Percentiles rank a stretch among this genome's conserved stretches.
Evolutionary conservation across 2,888 invertebrate species (phyloP).

Genomic region (Ashinkailepas kermadecensis): DNA sequence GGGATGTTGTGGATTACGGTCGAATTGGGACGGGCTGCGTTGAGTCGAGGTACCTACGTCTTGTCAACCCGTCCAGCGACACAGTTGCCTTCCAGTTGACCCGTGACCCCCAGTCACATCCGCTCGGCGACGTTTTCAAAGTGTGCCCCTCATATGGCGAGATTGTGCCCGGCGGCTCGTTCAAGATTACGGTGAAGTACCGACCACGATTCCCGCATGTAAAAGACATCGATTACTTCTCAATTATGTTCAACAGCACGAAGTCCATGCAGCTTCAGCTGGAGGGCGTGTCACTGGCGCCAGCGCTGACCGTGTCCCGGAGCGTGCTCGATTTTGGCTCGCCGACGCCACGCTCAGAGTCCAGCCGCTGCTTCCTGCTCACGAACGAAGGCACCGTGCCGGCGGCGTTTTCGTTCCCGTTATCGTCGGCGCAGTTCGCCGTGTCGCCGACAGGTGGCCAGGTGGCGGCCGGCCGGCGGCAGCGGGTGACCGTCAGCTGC

Average conservation of each 20-base stretch:
- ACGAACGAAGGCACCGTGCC: not conserved
- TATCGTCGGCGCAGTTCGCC: not conserved
- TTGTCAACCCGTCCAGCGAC: not conserved
- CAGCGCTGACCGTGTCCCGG: not conserved
- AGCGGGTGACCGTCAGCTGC: not conserved
- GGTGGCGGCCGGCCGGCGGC: not conserved
- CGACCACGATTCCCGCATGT: not conserved
- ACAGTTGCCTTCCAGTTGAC: not conserved
- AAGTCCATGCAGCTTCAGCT: not conserved
- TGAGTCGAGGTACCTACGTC: not conserved
- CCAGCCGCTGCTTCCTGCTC: not conserved
- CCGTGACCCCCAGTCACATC: not conserved
- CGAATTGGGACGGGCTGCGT: not conserved
- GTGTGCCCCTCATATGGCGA: not conserved
- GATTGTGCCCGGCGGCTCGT: not conserved
- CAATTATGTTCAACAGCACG: not conserved
- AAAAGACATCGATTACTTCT: not conserved
- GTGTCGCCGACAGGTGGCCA: conserved; percentile 1
- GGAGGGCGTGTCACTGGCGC: not conserved
- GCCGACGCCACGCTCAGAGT: not conserved
- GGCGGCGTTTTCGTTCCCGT: not conserved
- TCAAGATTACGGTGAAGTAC: not conserved
- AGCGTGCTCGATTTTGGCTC: not conserved
- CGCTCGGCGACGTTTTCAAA: not conserved
- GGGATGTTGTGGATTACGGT: not conserved